Base-by-base conservation (phyloP, 1,140 invertebrate genomes). In the Drosophila prosaltans region DNA sequence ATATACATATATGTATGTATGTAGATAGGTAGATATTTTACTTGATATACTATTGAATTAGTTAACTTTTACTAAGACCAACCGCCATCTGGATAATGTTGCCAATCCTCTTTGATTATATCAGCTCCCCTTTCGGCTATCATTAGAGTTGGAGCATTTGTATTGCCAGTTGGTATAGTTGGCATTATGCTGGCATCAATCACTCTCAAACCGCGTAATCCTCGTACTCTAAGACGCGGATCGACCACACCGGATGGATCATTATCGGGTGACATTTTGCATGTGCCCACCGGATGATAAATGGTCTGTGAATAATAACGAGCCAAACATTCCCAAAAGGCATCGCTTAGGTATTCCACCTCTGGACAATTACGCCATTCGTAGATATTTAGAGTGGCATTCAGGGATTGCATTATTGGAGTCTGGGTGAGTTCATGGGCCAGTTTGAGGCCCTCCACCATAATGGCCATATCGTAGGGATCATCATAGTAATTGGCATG, bases 401-500 rank as follows among this genome's bases (percentile, higher is more conserved):
- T 95, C 6, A 96, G 92, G 32, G 93, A 91, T 64, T 92, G 92
- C 93, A 97, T 94, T 0, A 95, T 94, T 21, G 93, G 91, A 0
- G 96, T 96, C 68, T 95, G 91, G 2, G 93, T 93, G 28, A 97
- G 76, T 0, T 92, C 92, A 57, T 96, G 93, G 0, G 93, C 94
- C 68, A 97, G 93, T 89, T 96, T 96, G 0, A 94, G 94, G 0
- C 95, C 96, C 92, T 97, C 96, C 91, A 97, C 95, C 91, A 97
- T 91, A 51, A 95, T 92, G 78, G 95, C 94, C 9, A 97, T 91
- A 81, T 97, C 96, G 8, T 94, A 90, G 0, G 94, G 94, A 92
- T 97, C 93, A 0, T 94, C 91, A 55, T 96, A 95, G 90, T 97
- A 98, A 82, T 97, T 97, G 1, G 97, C 96, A 90, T 96, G 95